Evolutionary conservation across 2,113 vertebrate species (phyloP).

Genomic region (Crotalus tigris): DNA sequence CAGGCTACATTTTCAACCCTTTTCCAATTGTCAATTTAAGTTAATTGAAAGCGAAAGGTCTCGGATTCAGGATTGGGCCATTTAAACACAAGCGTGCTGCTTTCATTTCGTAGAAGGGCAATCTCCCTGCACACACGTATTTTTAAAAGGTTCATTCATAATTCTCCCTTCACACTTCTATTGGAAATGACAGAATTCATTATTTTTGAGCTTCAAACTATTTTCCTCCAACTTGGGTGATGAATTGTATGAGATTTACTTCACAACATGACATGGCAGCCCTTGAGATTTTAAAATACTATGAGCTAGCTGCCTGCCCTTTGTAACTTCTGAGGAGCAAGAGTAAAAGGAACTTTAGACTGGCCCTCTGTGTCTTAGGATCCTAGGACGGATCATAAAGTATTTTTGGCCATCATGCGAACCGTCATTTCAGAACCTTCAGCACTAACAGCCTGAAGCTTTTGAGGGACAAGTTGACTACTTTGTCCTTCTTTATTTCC

Average conservation of each 20-base stretch:
- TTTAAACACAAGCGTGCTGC: constrained; percentile 67
- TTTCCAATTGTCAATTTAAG: constrained; percentile 70
- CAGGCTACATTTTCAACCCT: constrained; percentile 68
- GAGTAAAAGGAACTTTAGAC: constrained; percentile 18
- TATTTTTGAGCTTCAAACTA: constrained; percentile 69
- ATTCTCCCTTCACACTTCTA: constrained; percentile 70
- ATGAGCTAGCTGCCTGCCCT: constrained; percentile 41
- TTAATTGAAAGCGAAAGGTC: constrained; percentile 72
- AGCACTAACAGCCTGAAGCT: not conserved
- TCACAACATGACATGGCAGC: constrained; percentile 58
- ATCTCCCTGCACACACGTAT: constrained; percentile 65
- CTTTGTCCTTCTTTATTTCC: not conserved
- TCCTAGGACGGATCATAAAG: not conserved
- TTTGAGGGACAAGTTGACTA: not conserved
- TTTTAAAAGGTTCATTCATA: constrained; percentile 74
- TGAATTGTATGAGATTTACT: constrained; percentile 64
- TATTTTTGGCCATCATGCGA: constrained; percentile 36
- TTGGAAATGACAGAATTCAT: constrained; percentile 73
- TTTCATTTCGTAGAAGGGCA: constrained; percentile 71
- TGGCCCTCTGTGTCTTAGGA: constrained; percentile 21
- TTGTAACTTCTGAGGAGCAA: constrained; percentile 21
- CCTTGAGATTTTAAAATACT: constrained; percentile 61
- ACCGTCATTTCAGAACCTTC: not conserved
- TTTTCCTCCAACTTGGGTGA: constrained; percentile 68
- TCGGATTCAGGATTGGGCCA: constrained; percentile 65